Evolutionary conservation across 2,797 vertebrate genomes (phyloP).

Genomic region (Calcarius lapponicus): DNA sequence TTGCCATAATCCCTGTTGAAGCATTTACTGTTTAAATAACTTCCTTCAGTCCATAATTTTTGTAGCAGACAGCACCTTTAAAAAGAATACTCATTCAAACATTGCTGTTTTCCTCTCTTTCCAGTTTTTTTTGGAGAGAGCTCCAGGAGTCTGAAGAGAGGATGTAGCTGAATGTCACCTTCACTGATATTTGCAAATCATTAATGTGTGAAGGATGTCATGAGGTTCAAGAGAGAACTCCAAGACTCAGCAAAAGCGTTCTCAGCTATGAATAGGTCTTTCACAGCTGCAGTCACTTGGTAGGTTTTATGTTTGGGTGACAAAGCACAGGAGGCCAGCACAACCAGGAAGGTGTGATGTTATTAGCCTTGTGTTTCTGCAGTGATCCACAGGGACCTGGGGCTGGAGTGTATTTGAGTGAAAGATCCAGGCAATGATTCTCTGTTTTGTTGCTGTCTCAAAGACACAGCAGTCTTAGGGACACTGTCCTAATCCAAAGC

Average conservation of each 20-base stretch:
- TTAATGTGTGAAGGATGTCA: not conserved
- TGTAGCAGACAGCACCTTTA: not conserved
- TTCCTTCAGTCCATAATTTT: not conserved
- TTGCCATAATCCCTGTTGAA: not conserved
- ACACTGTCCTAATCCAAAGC: not conserved
- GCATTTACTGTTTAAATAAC: not conserved
- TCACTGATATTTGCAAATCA: not conserved
- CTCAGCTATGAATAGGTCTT: not conserved
- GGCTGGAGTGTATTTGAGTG: not conserved
- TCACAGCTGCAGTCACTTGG: not conserved
- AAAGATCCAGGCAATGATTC: not conserved
- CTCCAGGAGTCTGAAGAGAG: not conserved
- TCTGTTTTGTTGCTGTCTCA: not conserved
- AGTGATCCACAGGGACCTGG: not conserved
- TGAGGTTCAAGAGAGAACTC: not conserved
- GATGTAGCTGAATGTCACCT: not conserved
- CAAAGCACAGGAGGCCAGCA: not conserved
- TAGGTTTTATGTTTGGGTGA: not conserved
- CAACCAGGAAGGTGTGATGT: not conserved
- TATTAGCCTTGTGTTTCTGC: not conserved
- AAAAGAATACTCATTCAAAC: not conserved
- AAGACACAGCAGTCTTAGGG: not conserved
- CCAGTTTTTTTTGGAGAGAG: not conserved
- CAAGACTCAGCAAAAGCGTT: not conserved
- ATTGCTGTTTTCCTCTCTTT: not conserved